Base-by-base conservation (phyloP, 1,140 invertebrate genomes). In the Hylaeus volcanicus region DNA sequence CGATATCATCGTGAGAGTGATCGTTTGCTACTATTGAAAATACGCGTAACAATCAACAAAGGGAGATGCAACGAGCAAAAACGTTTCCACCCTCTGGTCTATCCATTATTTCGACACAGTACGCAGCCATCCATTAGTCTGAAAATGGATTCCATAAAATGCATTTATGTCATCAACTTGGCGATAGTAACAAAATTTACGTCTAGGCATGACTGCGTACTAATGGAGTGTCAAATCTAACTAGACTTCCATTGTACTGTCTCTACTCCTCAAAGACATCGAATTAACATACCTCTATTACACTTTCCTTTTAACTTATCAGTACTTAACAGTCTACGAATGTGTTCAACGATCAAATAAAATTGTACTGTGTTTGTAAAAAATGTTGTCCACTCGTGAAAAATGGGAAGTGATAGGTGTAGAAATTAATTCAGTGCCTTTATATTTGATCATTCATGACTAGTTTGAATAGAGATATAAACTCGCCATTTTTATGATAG, bases 81-180 rank as follows among this genome's bases (percentile, higher is more conserved):
- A 79, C 74, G 64, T 64, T 65, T 55, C 41, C 53, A 74, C 56
- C 58, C 37, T 5, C 51, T 12, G 41, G 60, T 56, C 61, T 65
- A 55, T 81, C 82, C 68, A 75, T 72, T 75, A 75, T 58, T 69
- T 83, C 82, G 82, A 55, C 55, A 65, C 72, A 56, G 83, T 71
- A 69, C 66, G 61, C 58, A 74, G 61, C 82, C 75, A 65, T 80
- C 83, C 79, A 85, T 84, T 76, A 84, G 72, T 71, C 77, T 63
- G 72, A 70, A 84, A 85, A 85, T 80, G 77, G 83, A 74, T 74
- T 78, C 73, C 76, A 58, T 60, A 80, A 85, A 85, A 83, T 85
- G 71, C 82, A 84, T 85, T 85, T 80, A 80, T 63, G 61, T 60
- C 61, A 74, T 74, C 71, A 79, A 45, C 70, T 56, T 53, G 26